Evolutionary conservation across 2,113 vertebrate genomes (phyloP).

Genomic region (Ranitomeya imitator): DNA sequence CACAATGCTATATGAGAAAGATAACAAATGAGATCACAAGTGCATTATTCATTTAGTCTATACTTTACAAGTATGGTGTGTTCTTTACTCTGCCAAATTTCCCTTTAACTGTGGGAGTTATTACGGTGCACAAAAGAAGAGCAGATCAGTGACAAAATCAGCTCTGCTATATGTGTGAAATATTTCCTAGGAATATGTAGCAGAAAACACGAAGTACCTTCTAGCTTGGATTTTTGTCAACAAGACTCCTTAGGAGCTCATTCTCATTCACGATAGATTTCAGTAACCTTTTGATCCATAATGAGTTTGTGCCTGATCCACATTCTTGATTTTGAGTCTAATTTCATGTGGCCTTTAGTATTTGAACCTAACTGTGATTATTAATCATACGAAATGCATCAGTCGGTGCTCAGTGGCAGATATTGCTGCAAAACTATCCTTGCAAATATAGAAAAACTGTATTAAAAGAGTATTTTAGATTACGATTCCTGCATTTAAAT

Average conservation of each 20-base stretch:
- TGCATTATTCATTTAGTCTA: background rate
- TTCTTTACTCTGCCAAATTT: background rate
- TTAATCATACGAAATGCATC: conserved; percentile 35
- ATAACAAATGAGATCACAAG: too few species aligned
- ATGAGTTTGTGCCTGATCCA: conserved; percentile 39
- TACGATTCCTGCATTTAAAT: background rate
- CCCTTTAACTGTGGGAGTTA: background rate
- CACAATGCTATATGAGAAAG: too few species aligned
- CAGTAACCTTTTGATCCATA: conserved; percentile 39
- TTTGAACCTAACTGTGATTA: conserved; percentile 41
- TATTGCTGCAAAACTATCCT: background rate
- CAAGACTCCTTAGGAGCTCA: conserved; percentile 22
- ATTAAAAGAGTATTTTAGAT: background rate
- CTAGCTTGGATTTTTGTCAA: background rate
- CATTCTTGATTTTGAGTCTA: conserved; percentile 31
- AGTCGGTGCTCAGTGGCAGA: background rate
- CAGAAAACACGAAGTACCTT: background rate
- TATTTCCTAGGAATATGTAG: background rate
- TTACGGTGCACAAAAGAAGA: background rate
- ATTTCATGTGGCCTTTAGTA: conserved; percentile 32
- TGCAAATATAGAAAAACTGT: background rate
- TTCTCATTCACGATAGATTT: conserved; percentile 27
- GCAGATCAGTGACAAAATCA: background rate
- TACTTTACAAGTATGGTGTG: background rate
- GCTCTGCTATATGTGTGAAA: background rate